These are phyloP conservation scores for Eleutherodactylus coqui DNA, from an alignment of 2,797 vertebrate genomes.

Conservation along the genomic window DNA sequence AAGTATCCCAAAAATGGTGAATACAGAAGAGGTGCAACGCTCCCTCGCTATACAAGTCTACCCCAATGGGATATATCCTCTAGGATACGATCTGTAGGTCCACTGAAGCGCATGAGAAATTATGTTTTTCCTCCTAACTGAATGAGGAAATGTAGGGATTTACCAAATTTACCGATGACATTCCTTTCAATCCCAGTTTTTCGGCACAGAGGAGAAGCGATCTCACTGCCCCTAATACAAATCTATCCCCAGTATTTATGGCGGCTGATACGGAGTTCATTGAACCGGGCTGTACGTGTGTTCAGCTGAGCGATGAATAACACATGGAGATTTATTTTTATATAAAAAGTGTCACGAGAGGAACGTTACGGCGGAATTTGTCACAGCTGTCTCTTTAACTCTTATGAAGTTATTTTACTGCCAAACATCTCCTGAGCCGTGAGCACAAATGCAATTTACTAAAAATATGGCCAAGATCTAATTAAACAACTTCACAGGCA, in stretches of 20 bases:
- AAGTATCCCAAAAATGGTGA: too few relatives aligned
- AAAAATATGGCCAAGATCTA: constrained; percentile 54
- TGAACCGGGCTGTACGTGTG: constrained; percentile 25
- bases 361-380: constrained; percentile 49
- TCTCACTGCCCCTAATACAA: background rate
- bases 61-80: too few relatives aligned
- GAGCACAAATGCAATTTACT: constrained; percentile 53
- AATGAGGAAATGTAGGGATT: background rate
- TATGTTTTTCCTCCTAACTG: background rate
- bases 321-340: constrained; percentile 61
- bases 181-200: background rate
- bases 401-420: constrained; percentile 59
- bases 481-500: constrained; percentile 51
- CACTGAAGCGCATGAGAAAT: background rate
- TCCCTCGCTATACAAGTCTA: too few relatives aligned
- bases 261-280: constrained; percentile 9
- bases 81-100: background rate
- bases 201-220: background rate
- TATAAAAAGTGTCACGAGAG: constrained; percentile 58
- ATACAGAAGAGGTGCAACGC: too few relatives aligned
- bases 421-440: constrained; percentile 51
- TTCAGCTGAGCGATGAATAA: constrained; percentile 56
- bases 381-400: constrained; percentile 61
- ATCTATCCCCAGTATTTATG: background rate
- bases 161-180: background rate